Evolutionary conservation across 2,888 invertebrate genomes (phyloP).

Genomic region (Augochlorella aurata): DNA sequence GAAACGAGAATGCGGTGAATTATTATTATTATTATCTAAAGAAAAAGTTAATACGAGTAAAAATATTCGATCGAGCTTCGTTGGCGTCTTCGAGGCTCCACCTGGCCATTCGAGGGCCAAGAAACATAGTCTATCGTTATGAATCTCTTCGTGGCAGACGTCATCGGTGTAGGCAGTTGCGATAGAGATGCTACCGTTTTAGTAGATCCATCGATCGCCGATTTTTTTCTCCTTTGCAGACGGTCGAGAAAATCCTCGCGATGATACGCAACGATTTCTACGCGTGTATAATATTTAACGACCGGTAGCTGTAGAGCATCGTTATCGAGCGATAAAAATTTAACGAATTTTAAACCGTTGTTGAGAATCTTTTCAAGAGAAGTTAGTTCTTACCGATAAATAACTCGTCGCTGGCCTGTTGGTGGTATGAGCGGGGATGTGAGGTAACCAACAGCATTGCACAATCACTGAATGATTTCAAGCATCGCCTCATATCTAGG

Average conservation of each 20-base stretch:
- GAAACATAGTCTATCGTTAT: neutral
- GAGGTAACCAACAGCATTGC: conserved; percentile 81
- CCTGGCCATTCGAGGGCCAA: neutral
- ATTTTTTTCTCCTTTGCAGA: neutral
- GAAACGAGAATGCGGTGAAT: neutral
- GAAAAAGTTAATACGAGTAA: neutral
- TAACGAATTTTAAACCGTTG: conserved; percentile 41
- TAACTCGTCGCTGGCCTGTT: conserved; percentile 73
- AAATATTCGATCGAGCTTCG: neutral
- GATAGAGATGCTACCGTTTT: conserved; percentile 4
- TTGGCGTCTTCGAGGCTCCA: neutral
- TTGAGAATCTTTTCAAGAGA: conserved; percentile 59
- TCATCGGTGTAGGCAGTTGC: neutral
- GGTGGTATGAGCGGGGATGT: conserved; percentile 75
- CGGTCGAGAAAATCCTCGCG: neutral
- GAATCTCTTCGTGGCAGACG: neutral
- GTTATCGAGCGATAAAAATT: conserved; percentile 25
- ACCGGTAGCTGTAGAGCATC: neutral
- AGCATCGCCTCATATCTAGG: conserved; percentile 82
- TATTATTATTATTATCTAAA: too few relatives aligned
- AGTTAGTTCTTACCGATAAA: conserved; percentile 73
- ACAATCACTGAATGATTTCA: conserved; percentile 82
- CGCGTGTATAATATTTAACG: neutral
- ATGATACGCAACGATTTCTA: neutral
- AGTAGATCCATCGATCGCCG: conserved; percentile 8